Base-by-base conservation (phyloP, 2,888 invertebrate genomes). In the Anaspis maculata region DNA sequence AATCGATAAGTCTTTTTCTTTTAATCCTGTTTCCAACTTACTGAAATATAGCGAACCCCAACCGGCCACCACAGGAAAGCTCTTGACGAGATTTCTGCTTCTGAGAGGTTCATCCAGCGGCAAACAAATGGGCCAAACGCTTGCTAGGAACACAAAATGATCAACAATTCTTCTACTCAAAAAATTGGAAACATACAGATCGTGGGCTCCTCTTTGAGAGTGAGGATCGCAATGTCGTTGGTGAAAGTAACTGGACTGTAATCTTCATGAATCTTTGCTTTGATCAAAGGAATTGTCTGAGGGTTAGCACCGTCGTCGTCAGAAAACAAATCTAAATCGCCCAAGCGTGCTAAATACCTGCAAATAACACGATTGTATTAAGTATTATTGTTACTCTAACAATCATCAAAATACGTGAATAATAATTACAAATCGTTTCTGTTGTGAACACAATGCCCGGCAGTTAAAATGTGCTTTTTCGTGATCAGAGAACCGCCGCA, bases 221-320 rank as follows among this genome's bases (percentile, higher is more conserved):
- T 72, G 0, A 92, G 59, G 1, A 94, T 57, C 0, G 83, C 90
- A 36, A 94, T 81, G 57, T 94, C 92, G 49, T 83, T 82, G 26
- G 74, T 75, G 48, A 73, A 79, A 13, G 72, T 62, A 2, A 58
- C 66, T 1, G 77, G 54, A 55, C 71, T 75, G 64, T 83, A 90
- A 1, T 70, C 52, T 42, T 84, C 82, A 57, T 90, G 88, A 6
- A 79, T 62, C 33, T 74, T 70, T 34, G 67, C 69, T 29, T 64
- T 66, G 28, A 73, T 71, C 30, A 89, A 71, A 1, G 66, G 65
- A 5, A 84, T 62, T 52, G 85, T 79, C 4, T 77, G 56, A 0
- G 72, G 70, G 0, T 73, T 67, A 0, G 78, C 76, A 1, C 82
- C 82, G 22, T 79, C 75, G 7, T 72, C 66, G 2, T 76, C 76